Evolutionary conservation across 2,113 vertebrate species (phyloP), one percentile per base, ranked within the genome.

Genomic region (Bungarus multicinctus): DNA sequence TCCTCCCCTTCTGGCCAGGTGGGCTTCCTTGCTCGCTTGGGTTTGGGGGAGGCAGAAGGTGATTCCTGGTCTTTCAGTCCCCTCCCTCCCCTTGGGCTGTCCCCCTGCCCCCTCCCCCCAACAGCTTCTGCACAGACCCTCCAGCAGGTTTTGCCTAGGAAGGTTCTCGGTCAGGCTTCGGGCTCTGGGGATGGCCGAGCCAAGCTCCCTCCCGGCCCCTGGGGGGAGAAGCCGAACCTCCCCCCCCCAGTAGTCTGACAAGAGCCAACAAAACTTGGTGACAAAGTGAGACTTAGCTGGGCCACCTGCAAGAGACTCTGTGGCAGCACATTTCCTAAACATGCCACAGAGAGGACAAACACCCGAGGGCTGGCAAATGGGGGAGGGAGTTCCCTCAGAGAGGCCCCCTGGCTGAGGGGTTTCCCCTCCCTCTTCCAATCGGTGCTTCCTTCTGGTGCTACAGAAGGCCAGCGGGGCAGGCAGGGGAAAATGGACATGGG

Each of bases 171-270:
- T 30, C 25, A 11, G 60, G 25, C 30, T n/a, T n/a, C 0, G 3
- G 27, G 11, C 27, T 69, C 27, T 11, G 0, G 11, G 60, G 27
- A 12, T 69, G 27, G 27, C 1, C 30, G 5, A 69, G 30, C 4
- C 50, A 52, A 52, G 4, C 14, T n/a, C 60, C 60, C 60, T 64
- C 60, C 10, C 2, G 5, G 4, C 64, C 60, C 27, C 64, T n/a
- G 30, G 5, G 95, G 69, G 64, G 95, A 43, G 93, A 95, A 89
- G 95, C 96, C 93, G 74, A 96, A 95, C 94, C 96, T 93, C 92
- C 95, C 94, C 94, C 96, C 94, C 92, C 95, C 94, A 96, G 96
- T 96, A 96, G 95, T 96, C 96, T 96, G 96, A 96, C 91, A 93
- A 87, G 92, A 90, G 2, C 96, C 95, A 96, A 94, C 96, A 96